phyloP scores from a whole-genome alignment of 2,888 invertebrate species.

The Polymixis lichenea region DNA sequence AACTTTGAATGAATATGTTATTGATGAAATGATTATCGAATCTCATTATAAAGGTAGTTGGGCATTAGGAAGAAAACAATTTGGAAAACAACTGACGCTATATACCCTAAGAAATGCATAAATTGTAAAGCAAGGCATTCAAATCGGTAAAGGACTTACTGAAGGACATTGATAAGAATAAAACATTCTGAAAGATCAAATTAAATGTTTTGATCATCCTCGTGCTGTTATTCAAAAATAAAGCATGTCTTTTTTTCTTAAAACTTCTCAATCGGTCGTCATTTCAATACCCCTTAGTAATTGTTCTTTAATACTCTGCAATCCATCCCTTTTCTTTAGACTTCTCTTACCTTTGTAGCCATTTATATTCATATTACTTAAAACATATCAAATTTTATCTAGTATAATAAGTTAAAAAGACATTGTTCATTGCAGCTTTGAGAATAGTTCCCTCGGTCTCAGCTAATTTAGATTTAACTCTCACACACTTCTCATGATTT shows the following conservation, averaged over 20 bases:
- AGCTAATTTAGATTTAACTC: conserved; percentile 37
- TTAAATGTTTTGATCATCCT: not conserved
- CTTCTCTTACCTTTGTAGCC: too few species aligned
- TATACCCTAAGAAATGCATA: not conserved
- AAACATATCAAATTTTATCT: not conserved
- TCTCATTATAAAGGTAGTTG: not conserved
- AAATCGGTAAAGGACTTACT: not conserved
- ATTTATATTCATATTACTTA: not conserved
- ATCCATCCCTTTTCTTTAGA: not conserved
- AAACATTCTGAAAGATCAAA: too few species aligned
- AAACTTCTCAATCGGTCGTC: not conserved
- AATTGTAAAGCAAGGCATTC: not conserved
- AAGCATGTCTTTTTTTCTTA: not conserved
- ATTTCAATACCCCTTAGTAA: not conserved
- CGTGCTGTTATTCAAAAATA: not conserved
- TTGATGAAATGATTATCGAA: conserved; percentile 1
- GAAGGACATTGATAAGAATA: not conserved
- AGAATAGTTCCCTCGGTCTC: conserved; percentile 17
- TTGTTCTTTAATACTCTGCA: not conserved
- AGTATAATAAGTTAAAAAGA: not conserved
- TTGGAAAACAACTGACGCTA: not conserved
- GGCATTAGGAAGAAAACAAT: not conserved
- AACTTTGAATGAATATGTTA: conserved; percentile 11
- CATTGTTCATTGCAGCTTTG: conserved; percentile 8
- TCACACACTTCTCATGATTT: conserved; percentile 29